Evolutionary conservation across 2,113 vertebrate genomes (phyloP).

Genomic region (Pachyramphus minor): DNA sequence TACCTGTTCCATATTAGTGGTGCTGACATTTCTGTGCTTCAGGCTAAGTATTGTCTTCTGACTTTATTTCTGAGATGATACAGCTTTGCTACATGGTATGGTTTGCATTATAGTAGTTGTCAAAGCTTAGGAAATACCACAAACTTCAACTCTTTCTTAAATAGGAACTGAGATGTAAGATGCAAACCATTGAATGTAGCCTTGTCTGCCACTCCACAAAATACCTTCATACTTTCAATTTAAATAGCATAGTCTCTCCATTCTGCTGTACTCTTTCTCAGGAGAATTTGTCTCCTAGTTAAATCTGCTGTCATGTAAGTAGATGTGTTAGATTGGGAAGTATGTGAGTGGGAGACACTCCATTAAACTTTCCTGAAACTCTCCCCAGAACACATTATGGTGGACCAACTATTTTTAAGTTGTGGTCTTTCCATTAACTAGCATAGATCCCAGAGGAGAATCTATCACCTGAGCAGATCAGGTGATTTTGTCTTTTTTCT

Average conservation of each 20-base stretch:
- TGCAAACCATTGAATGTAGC: background rate
- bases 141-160: background rate
- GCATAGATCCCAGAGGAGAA: background rate
- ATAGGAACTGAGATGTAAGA: background rate
- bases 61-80: background rate
- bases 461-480: background rate
- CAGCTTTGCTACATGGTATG: background rate
- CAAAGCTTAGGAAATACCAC: background rate
- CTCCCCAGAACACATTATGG: background rate
- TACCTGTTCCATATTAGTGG: background rate
- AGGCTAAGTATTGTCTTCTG: background rate
- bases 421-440: background rate
- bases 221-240: background rate
- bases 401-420: background rate
- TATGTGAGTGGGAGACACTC: background rate
- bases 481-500: background rate
- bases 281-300: rapidly evolving
- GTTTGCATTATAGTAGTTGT: background rate
- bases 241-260: background rate
- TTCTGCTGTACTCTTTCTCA: background rate
- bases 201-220: background rate
- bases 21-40: background rate
- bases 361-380: background rate
- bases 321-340: background rate
- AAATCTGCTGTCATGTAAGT: background rate